Conservation (phyloP, 1,140 invertebrate species). For the Habropoda laboriosa region DNA sequence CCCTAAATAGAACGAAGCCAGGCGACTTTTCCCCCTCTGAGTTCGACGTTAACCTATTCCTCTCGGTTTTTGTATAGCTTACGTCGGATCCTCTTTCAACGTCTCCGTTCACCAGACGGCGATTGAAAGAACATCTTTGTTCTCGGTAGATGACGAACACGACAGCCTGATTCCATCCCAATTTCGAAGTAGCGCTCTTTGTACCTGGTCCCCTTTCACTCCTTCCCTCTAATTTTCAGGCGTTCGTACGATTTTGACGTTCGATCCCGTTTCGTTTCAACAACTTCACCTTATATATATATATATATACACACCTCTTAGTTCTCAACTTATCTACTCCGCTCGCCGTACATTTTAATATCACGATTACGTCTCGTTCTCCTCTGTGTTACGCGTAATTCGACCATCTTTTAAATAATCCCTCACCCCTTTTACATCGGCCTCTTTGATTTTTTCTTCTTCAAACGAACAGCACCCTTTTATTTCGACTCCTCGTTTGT, state of each 20-base stretch:
- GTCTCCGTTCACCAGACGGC: neutral
- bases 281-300: neutral
- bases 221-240: slow-evolving; percentile 10
- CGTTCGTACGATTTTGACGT: slow-evolving; percentile 33
- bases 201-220: neutral
- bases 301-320: too few relatives aligned
- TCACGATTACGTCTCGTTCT: neutral
- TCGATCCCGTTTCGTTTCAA: neutral
- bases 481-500: neutral
- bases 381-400: neutral
- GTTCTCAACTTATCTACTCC: too few relatives aligned
- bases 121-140: slow-evolving; percentile 23
- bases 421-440: neutral
- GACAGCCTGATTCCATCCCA: neutral
- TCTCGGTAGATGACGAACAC: neutral
- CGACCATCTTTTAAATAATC: slow-evolving; percentile 9
- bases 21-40: too few relatives aligned
- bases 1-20: neutral
- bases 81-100: neutral
- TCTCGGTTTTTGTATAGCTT: neutral
- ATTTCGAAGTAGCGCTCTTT: neutral
- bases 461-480: neutral
- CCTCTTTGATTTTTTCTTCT: neutral
- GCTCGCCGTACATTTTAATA: slow-evolving; percentile 4
- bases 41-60: neutral